phyloP scores from a whole-genome alignment of 2,888 invertebrate species.

The Sphinx pinastri region DNA sequence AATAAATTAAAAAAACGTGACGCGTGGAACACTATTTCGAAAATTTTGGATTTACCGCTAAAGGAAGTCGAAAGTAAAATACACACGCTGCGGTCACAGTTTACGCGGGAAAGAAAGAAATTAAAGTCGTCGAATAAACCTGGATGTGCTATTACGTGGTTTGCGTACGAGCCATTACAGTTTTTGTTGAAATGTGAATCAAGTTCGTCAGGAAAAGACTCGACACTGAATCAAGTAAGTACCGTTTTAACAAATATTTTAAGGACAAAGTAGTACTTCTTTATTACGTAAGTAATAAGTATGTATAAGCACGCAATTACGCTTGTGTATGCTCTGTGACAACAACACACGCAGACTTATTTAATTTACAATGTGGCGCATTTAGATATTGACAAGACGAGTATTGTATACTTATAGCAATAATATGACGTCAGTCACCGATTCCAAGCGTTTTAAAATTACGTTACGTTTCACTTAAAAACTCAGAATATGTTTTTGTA shows the following conservation, averaged over 20 bases:
- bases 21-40: conserved; percentile 27
- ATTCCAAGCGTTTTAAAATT: too few relatives aligned
- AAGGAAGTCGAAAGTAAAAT: conserved; percentile 29
- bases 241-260: neutral
- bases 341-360: too few relatives aligned
- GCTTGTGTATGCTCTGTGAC: too few relatives aligned
- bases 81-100: conserved; percentile 25
- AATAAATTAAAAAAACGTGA: conserved; percentile 22
- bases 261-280: too few relatives aligned
- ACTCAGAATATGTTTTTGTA: too few relatives aligned
- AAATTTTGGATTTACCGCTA: conserved; percentile 18
- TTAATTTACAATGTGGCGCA: too few relatives aligned
- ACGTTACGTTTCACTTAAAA: too few relatives aligned
- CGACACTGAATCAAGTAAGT: neutral
- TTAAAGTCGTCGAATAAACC: conserved; percentile 26
- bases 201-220: neutral
- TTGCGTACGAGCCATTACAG: conserved; percentile 8
- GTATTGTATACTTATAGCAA: too few relatives aligned
- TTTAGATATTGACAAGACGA: too few relatives aligned
- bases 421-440: too few relatives aligned
- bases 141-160: conserved; percentile 22
- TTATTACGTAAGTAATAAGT: neutral
- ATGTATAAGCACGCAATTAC: neutral
- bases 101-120: conserved; percentile 29
- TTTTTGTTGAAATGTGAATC: conserved; percentile 11